Evolutionary conservation across 2,888 invertebrate genomes (phyloP).

Genomic region (Sabellastarte sp.): DNA sequence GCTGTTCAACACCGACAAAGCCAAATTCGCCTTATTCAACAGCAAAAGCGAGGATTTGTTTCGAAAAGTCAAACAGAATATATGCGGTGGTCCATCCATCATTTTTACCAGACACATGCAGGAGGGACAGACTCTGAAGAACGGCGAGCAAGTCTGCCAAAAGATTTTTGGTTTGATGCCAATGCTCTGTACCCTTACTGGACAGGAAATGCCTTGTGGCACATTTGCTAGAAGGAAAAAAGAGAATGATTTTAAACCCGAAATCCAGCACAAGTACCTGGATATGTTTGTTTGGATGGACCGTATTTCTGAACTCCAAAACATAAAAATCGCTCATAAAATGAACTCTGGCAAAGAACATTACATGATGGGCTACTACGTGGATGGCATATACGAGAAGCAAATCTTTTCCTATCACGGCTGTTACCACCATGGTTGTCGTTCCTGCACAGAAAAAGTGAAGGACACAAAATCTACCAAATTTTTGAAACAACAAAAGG

Average conservation of each 20-base stretch:
- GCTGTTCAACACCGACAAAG: conserved; percentile 20
- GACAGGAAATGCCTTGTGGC: neutral
- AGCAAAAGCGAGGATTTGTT: conserved; percentile 24
- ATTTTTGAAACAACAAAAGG: neutral
- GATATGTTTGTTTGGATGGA: too few species aligned
- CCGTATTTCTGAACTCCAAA: too few species aligned
- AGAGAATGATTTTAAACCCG: neutral
- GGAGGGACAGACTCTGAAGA: neutral
- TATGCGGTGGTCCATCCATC: conserved; percentile 1
- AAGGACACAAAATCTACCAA: too few species aligned
- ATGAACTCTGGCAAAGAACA: too few species aligned
- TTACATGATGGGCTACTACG: too few species aligned
- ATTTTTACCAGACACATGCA: neutral
- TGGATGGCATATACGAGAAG: too few species aligned
- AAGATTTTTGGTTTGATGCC: neutral
- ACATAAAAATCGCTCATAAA: too few species aligned
- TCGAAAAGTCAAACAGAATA: neutral
- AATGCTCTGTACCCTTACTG: neutral
- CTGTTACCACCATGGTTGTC: too few species aligned
- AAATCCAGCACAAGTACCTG: neutral
- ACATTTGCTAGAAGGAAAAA: neutral
- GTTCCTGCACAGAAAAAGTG: too few species aligned
- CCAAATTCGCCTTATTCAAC: conserved; percentile 26
- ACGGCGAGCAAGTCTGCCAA: neutral
- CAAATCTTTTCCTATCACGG: neutral